Evolutionary conservation across 1,140 invertebrate species (phyloP), one percentile per base, ranked within the genome.

Genomic region (Achatina immaculata): DNA sequence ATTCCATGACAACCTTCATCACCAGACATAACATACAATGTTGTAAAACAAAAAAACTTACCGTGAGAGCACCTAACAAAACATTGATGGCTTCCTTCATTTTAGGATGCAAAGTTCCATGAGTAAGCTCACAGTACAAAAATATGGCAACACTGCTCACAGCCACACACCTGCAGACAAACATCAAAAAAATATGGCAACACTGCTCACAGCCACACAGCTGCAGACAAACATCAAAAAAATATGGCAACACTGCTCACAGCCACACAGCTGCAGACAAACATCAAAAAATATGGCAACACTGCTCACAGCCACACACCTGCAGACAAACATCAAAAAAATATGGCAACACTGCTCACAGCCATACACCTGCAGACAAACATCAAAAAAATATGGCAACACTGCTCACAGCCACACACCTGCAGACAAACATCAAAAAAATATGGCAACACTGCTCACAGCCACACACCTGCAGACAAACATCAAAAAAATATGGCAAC

Each of bases 71-170:
- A 87, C 95, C 93, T 69, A 99, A 93, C 81, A 99, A 93, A 81
- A 97, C 95, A 81, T 95, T 95, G 71, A 98, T 93, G 78, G 96
- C 96, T 87, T 97, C 95, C 24, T 95, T 94, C 45, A 96, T 93
- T 84, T 94, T 94, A 34, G 94, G 92, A 91, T 96, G 94, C 80
- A 93, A 91, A 78, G 92, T 93, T 78, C 93, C 93, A 86, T 94
- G 93, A 45, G 88, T 90, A 11, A 91, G 81, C 89, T 96, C 95
- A 89, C 95, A 93, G 85, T 96, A 95, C 38, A 96, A 91, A 92
- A 95, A 97, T 87, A 97, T 95, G 11, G 96, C 95, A 65, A 99
- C 93, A 82, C 95, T 95, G 62, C 95, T 96, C 2, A 99, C 92
- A 31, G 96, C 96, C 82, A 98, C 95, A 88, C 96, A 98, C 78